A percentile compares a stretch with the other conserved stretches of the same genome.
These are phyloP conservation scores for Papilio dardanus DNA, from an alignment of 1,140 invertebrate species.

Conservation along the genomic window DNA sequence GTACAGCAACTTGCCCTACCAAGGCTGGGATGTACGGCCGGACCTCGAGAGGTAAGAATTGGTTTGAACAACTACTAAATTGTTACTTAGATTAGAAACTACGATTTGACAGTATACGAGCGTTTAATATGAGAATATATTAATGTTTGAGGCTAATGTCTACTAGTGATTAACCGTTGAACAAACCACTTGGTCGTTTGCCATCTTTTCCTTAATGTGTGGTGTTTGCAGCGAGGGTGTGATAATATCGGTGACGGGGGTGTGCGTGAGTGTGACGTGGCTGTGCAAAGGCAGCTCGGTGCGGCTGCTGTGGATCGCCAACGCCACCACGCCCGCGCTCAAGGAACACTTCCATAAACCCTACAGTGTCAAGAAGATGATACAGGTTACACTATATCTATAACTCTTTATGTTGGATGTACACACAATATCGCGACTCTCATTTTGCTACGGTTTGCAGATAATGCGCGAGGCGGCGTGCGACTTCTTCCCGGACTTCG, in stretches of 20 bases:
- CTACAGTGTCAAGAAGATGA: slow-evolving; percentile 65
- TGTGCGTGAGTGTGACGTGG: slow-evolving; percentile 65
- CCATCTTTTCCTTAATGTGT: neutral
- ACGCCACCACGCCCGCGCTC: slow-evolving; percentile 64
- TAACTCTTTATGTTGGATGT: slow-evolving; percentile 33
- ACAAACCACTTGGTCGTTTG: neutral
- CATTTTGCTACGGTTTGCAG: too few relatives aligned
- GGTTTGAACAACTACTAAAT: slow-evolving; percentile 39
- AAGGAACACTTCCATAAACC: slow-evolving; percentile 65
- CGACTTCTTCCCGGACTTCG: slow-evolving; percentile 94
- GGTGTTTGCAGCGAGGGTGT: slow-evolving; percentile 60
- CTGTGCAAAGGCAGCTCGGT: slow-evolving; percentile 64
- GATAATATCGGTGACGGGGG: slow-evolving; percentile 63
- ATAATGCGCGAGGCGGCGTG: slow-evolving; percentile 89
- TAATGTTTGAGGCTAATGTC: too few relatives aligned
- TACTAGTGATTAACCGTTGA: neutral
- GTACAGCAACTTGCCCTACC: slow-evolving; percentile 92
- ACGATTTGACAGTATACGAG: too few relatives aligned
- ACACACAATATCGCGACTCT: too few relatives aligned
- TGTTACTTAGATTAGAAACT: too few relatives aligned
- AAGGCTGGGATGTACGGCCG: slow-evolving; percentile 92
- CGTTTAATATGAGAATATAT: too few relatives aligned
- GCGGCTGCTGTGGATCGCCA: slow-evolving; percentile 73
- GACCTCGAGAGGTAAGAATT: slow-evolving; percentile 78
- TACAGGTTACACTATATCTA: slow-evolving; percentile 52